Conservation (phyloP, 2,888 invertebrate genomes). For the Neoaliturus tenellus region DNA sequence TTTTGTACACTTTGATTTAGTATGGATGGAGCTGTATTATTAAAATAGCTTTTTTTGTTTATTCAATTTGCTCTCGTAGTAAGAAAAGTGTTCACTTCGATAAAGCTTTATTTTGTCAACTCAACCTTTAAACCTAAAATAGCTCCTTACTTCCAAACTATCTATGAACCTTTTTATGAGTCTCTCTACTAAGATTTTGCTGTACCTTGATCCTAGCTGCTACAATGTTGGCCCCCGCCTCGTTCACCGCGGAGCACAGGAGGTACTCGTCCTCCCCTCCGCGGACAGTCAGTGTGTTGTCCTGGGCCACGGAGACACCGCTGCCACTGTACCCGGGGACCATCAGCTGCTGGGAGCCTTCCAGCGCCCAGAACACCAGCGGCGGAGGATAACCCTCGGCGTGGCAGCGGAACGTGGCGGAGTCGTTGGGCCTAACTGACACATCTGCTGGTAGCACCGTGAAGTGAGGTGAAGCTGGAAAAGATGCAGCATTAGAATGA, state of each 20-base stretch:
- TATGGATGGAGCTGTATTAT: too few species aligned
- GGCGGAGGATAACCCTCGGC: conserved; percentile 95
- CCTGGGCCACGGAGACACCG: conserved; percentile 78
- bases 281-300: conserved; percentile 77
- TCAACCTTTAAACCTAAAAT: too few species aligned
- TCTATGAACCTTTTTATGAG: too few species aligned
- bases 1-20: too few species aligned
- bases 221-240: conserved; percentile 93
- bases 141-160: too few species aligned
- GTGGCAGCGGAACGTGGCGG: conserved; percentile 92
- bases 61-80: too few species aligned
- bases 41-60: too few species aligned
- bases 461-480: conserved; percentile 88
- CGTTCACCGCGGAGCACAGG: conserved; percentile 95
- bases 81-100: too few species aligned
- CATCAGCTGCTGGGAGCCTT: conserved; percentile 87
- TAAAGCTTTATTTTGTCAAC: too few species aligned
- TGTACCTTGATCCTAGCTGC: conserved; percentile 89
- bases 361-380: conserved; percentile 96
- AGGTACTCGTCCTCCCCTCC: conserved; percentile 81
- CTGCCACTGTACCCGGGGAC: conserved; percentile 80
- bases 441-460: conserved; percentile 90
- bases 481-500: not conserved
- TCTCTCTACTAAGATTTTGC: too few species aligned
- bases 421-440: conserved; percentile 89